phyloP scores from a whole-genome alignment of 2,888 invertebrate genomes.

The Nemapogon koenigi region DNA sequence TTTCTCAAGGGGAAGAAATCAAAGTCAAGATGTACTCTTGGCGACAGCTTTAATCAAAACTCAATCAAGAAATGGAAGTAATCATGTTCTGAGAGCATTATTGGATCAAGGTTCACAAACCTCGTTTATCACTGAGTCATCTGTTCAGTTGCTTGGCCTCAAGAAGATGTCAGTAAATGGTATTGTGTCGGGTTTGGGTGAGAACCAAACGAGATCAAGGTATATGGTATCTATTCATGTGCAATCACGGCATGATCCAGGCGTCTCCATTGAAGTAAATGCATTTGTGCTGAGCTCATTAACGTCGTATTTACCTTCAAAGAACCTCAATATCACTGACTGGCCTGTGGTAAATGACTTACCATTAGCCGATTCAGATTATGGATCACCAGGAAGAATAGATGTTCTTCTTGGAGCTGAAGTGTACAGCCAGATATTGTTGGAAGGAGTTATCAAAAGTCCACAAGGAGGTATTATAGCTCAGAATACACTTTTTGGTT shows the following conservation, averaged over 20 bases:
- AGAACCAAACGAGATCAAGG: constrained; percentile 14
- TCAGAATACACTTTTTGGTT: constrained; percentile 18
- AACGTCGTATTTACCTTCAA: constrained; percentile 14
- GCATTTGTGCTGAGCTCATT: constrained; percentile 18
- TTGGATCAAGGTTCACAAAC: constrained; percentile 21
- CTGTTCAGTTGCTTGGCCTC: constrained; percentile 17
- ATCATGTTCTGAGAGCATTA: constrained; percentile 15
- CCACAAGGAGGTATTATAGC: neutral
- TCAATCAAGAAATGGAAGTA: constrained; percentile 13
- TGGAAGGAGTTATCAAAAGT: neutral
- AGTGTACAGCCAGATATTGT: constrained; percentile 3
- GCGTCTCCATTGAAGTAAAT: constrained; percentile 11
- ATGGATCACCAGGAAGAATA: constrained; percentile 15
- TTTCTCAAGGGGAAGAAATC: constrained; percentile 5
- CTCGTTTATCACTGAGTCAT: constrained; percentile 20
- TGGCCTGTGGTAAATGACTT: constrained; percentile 16
- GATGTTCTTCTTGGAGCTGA: constrained; percentile 18
- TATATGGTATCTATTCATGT: constrained; percentile 13
- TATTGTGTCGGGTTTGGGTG: constrained; percentile 17
- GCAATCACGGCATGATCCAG: constrained; percentile 13
- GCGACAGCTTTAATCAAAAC: constrained; percentile 20
- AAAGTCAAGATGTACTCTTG: constrained; percentile 17
- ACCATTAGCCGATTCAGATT: constrained; percentile 17
- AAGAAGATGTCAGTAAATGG: constrained; percentile 17
- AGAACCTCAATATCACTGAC: constrained; percentile 1